Base-by-base conservation (phyloP, 2,888 invertebrate species). In the Pseudolycoriella hygida region DNA sequence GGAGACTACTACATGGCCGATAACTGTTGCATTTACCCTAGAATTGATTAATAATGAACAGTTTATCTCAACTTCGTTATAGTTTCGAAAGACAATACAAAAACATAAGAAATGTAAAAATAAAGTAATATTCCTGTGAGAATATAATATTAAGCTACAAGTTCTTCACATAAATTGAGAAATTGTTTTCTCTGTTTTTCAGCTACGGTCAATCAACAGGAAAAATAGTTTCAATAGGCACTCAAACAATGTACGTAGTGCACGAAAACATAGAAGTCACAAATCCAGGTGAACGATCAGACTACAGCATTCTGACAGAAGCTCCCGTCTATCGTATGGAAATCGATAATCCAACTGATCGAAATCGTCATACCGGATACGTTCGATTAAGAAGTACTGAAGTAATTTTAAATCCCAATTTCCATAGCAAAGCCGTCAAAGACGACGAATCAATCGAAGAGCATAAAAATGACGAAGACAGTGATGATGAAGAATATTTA, bases 201-300 rank as follows among this genome's bases (percentile, higher is more conserved):
- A 60, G 62, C 1, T 67, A 67, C 50, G 69, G 67, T 0, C 56
- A 61, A 2, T 57, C 56, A 15, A 68, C 66, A 48, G 45, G 56
- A 19, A 42, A 48, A 20, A 48, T 61, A 0, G 75, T 79, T 56
- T 71, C 77, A 0, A 57, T 85, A 15, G 70, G 73, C 34, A 67
- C 75, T 0, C 73, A 76, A 37, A 68, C 80, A 38, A 70, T 81
- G 42, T 82, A 72, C 54, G 70, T 82, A 20, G 71, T 81, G 8
- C 77, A 81, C 53, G 79, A 84, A 53, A 82, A 80, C 48, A 72
- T 85, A 30, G 80, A 82, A 54, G 75, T 84, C 10, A 70, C 74
- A 34, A 74, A 79, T 44, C 70, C 76, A 1, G 70, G 72, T 37
- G 76, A 78, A 51, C 69, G 70, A 1, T 67, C 71, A 8, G 71